These are phyloP conservation scores for Calosoma granatense DNA, from an alignment of 1,140 invertebrate species.

Conservation along the genomic window DNA sequence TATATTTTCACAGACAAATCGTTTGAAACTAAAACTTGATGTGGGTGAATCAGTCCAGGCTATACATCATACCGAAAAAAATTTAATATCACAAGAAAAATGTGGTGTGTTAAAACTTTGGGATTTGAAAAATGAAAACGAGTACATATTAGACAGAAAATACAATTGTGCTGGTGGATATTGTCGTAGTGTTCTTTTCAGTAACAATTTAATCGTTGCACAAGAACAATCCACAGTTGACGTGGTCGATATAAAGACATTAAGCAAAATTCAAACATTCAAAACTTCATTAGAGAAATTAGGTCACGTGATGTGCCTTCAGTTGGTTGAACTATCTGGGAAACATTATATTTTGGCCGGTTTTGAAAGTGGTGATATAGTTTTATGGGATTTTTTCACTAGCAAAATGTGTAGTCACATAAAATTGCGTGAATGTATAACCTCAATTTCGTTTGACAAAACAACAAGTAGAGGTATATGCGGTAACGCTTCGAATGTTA, in stretches of 20 bases:
- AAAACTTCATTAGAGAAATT: slow-evolving; percentile 32
- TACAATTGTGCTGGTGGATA: slow-evolving; percentile 56
- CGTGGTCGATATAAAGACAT: slow-evolving; percentile 45
- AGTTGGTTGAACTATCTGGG: slow-evolving; percentile 42
- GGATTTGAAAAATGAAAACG: slow-evolving; percentile 48
- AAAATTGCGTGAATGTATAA: slow-evolving; percentile 52
- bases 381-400: slow-evolving; percentile 55
- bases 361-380: slow-evolving; percentile 55
- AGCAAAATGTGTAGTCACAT: slow-evolving; percentile 44
- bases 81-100: slow-evolving; percentile 56
- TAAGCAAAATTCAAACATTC: slow-evolving; percentile 38
- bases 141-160: slow-evolving; percentile 40
- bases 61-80: slow-evolving; percentile 41
- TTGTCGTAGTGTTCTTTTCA: slow-evolving; percentile 45
- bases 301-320: slow-evolving; percentile 53
- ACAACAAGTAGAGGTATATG: slow-evolving; percentile 50
- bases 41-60: slow-evolving; percentile 44
- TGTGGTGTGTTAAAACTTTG: slow-evolving; percentile 55
- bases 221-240: slow-evolving; percentile 51
- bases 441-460: slow-evolving; percentile 56
- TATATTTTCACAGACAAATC: slow-evolving; percentile 44
- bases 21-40: slow-evolving; percentile 45
- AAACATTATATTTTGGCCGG: slow-evolving; percentile 45
- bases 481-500: slow-evolving; percentile 47
- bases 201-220: slow-evolving; percentile 53